Percentiles rank a stretch among this genome's conserved stretches.
phyloP scores from a whole-genome alignment of 2,113 vertebrate species.

The Lepisosteus osseus region DNA sequence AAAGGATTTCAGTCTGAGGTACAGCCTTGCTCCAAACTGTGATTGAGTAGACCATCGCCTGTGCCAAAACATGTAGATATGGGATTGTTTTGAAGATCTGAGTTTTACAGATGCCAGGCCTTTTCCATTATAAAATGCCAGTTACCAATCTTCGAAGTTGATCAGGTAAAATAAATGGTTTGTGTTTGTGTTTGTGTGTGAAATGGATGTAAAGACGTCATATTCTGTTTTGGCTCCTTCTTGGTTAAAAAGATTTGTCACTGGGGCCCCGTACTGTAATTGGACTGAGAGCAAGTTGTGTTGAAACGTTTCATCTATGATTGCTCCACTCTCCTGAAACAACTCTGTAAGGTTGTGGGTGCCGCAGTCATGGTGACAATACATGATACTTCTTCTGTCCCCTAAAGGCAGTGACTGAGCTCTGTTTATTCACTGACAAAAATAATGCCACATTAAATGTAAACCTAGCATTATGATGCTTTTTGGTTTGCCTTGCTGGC shows the following conservation, averaged over 20 bases:
- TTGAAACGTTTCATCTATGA: background rate
- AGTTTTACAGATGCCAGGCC: too few relatives aligned
- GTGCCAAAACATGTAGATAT: too few relatives aligned
- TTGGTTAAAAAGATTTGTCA: background rate
- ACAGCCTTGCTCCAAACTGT: too few relatives aligned
- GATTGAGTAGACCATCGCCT: too few relatives aligned
- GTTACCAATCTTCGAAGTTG: too few relatives aligned
- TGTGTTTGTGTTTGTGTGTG: too few relatives aligned
- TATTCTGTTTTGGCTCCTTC: background rate
- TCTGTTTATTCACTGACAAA: background rate
- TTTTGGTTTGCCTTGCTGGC: conserved; percentile 1
- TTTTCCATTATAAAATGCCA: too few relatives aligned
- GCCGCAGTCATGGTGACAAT: background rate
- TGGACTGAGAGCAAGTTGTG: background rate
- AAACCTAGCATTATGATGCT: background rate
- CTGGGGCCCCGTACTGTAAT: background rate
- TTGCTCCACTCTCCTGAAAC: background rate
- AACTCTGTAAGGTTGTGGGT: background rate
- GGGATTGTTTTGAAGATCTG: too few relatives aligned
- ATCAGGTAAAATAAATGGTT: too few relatives aligned
- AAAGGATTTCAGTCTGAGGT: too few relatives aligned
- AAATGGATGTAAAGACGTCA: too few relatives aligned
- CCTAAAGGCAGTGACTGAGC: background rate
- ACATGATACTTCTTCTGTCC: background rate
- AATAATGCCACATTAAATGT: background rate